phyloP scores from a whole-genome alignment of 2,797 vertebrate genomes.

The Tinamus major region DNA sequence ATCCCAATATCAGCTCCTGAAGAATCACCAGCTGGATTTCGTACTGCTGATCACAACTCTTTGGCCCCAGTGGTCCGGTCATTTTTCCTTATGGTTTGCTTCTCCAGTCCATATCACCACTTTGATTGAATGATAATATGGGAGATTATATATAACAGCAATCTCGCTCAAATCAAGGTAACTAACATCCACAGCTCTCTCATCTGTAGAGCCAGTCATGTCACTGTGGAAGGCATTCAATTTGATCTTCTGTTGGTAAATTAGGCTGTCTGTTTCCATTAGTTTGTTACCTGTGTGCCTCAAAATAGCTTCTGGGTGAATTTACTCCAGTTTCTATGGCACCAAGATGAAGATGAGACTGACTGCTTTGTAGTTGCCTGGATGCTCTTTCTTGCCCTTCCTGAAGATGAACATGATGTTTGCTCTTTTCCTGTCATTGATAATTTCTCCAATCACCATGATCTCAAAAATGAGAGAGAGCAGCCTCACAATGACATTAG shows the following conservation, averaged over 20 bases:
- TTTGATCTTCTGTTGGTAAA: not conserved
- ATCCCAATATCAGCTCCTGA: not conserved
- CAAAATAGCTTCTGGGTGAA: not conserved
- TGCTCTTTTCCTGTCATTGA: not conserved
- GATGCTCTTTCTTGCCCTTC: not conserved
- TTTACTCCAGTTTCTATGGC: not conserved
- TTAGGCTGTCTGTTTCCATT: not conserved
- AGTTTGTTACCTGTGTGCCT: not conserved
- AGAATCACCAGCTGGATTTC: not conserved
- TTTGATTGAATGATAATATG: not conserved
- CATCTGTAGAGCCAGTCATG: not conserved
- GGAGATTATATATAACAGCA: not conserved
- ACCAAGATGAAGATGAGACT: not conserved
- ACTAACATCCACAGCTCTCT: not conserved
- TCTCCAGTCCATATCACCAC: not conserved
- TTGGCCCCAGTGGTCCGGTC: too few relatives aligned
- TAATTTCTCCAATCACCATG: not conserved
- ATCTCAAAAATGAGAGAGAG: not conserved
- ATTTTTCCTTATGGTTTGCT: not conserved
- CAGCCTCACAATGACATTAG: not conserved
- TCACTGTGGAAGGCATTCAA: not conserved
- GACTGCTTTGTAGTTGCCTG: not conserved
- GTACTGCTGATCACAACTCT: not conserved
- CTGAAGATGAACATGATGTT: not conserved
- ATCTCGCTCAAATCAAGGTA: not conserved